A percentile compares a stretch with the other conserved stretches of the same genome.
These are phyloP conservation scores for Potorous gilbertii DNA, from an alignment of 2,797 vertebrate species.

Conservation along the genomic window DNA sequence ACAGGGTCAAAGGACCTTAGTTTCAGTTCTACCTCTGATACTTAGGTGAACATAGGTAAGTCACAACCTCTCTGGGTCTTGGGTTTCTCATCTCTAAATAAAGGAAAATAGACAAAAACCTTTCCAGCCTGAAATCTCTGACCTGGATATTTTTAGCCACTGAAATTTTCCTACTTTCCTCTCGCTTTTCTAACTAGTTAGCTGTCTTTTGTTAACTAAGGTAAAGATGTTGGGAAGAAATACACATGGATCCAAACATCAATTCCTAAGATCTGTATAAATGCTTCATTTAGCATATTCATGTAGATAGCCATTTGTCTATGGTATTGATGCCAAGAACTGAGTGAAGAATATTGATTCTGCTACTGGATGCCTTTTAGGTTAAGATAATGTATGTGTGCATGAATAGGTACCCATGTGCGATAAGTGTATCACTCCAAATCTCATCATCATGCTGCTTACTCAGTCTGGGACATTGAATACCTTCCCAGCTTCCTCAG, in stretches of 20 bases:
- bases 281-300: constrained; percentile 32
- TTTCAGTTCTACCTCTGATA: background rate
- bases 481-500: background rate
- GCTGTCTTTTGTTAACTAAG: constrained; percentile 37
- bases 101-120: background rate
- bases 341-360: background rate
- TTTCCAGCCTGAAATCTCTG: background rate
- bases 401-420: background rate
- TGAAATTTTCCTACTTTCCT: constrained; percentile 9
- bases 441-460: background rate
- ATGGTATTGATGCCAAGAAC: background rate
- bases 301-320: background rate
- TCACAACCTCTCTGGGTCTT: background rate
- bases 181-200: constrained; percentile 28
- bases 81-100: background rate
- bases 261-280: constrained; percentile 15
- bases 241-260: background rate
- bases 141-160: background rate
- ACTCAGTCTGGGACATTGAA: background rate
- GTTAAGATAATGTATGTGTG: background rate
- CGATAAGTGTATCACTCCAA: background rate
- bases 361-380: background rate
- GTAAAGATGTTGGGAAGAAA: constrained; percentile 40
- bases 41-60: constrained; percentile 32
- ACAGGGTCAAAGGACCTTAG: background rate